Percentiles rank a stretch among this genome's conserved stretches.
These are phyloP conservation scores for Hippocampus zosterae DNA, from an alignment of 2,113 vertebrate species.

Conservation along the genomic window DNA sequence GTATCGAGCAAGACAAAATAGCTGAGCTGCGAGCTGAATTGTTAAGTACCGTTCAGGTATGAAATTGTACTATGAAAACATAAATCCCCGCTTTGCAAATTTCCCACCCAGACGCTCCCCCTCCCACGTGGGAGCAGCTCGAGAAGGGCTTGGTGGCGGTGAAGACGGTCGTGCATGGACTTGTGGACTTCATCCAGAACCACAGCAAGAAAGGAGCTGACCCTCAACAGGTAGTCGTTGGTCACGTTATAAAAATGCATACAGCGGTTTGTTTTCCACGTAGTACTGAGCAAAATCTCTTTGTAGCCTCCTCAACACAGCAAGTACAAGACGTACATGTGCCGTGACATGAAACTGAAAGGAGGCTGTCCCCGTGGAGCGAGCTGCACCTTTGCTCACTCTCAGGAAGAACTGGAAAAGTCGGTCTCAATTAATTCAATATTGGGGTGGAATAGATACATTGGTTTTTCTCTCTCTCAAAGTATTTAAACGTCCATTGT, in stretches of 20 bases:
- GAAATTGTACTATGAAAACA: not conserved
- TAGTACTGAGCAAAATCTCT: conserved; percentile 2
- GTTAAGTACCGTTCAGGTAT: not conserved
- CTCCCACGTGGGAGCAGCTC: conserved; percentile 95
- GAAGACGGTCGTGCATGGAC: conserved; percentile 93
- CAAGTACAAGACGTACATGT: conserved; percentile 99
- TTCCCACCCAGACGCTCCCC: conserved; percentile 82
- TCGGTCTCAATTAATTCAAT: conserved; percentile 63
- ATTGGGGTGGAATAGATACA: not conserved
- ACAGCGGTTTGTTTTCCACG: not conserved
- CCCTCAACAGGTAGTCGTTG: conserved; percentile 83
- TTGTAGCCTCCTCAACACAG: conserved; percentile 92
- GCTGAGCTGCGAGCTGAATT: not conserved
- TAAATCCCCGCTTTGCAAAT: not conserved
- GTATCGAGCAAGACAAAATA: not conserved
- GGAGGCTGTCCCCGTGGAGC: conserved; percentile 95
- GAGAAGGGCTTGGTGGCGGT: conserved; percentile 97
- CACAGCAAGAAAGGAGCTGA: conserved; percentile 98
- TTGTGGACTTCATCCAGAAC: conserved; percentile 98
- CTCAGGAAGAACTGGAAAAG: conserved; percentile 98
- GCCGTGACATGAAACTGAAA: conserved; percentile 97
- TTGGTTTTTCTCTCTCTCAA: not conserved
- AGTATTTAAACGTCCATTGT: not conserved
- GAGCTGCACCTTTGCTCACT: conserved; percentile 97
- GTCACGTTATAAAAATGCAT: not conserved